These are phyloP conservation scores for Eospalax fontanierii DNA, from an alignment of 2,797 vertebrate species.

Conservation along the genomic window DNA sequence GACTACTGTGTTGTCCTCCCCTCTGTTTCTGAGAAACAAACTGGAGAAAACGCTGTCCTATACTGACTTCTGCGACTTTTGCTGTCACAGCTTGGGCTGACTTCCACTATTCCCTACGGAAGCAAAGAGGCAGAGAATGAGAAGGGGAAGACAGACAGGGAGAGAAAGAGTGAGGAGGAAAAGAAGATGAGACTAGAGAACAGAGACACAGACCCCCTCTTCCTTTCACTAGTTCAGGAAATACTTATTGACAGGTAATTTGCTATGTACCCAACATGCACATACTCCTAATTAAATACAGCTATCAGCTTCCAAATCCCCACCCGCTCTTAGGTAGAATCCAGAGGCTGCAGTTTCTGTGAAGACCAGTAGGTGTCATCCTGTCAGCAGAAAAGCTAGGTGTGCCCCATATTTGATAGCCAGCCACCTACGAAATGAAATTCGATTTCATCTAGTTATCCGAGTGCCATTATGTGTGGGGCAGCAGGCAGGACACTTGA, in stretches of 20 bases:
- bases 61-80: not conserved
- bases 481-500: constrained; percentile 12
- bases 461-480: not conserved
- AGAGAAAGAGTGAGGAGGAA: not conserved
- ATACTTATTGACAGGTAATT: not conserved
- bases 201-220: not conserved
- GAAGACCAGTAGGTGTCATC: constrained; percentile 79
- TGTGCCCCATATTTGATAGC: not conserved
- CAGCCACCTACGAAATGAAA: not conserved
- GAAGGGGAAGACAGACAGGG: not conserved
- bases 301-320: too few species aligned
- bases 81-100: constrained; percentile 1
- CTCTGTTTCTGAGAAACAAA: not conserved
- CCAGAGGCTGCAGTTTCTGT: constrained; percentile 41
- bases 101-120: not conserved
- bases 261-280: not conserved
- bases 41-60: not conserved
- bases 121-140: constrained; percentile 3
- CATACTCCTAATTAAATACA: not conserved
- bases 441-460: constrained; percentile 14
- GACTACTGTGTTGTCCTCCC: not conserved
- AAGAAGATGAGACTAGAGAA: not conserved
- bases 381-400: constrained; percentile 77
- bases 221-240: not conserved
- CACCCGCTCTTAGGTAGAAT: not conserved